phyloP scores from a whole-genome alignment of 2,888 invertebrate genomes.

The Microctonus hyperodae region DNA sequence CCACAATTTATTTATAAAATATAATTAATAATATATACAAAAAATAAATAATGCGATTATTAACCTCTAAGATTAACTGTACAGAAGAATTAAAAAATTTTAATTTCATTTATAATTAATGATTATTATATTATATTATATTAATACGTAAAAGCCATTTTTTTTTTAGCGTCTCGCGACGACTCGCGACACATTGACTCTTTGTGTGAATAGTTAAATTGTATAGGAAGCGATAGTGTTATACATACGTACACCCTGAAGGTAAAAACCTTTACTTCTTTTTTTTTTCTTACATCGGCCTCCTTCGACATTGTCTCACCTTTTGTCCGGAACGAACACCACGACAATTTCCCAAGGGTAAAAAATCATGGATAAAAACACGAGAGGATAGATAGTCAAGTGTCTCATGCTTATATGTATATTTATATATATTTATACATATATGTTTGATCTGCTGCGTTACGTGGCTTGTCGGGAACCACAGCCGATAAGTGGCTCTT shows the following conservation, averaged over 20 bases:
- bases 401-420: neutral
- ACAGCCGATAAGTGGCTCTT: conserved; percentile 35
- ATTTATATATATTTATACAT: neutral
- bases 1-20: neutral
- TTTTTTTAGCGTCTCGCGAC: neutral
- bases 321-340: conserved; percentile 2
- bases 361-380: neutral
- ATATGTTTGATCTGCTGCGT: neutral
- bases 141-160: neutral
- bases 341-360: conserved; percentile 1
- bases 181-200: neutral
- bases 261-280: neutral
- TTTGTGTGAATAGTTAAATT: neutral
- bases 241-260: neutral
- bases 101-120: neutral
- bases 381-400: neutral
- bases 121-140: too few species aligned
- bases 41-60: neutral
- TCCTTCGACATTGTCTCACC: neutral
- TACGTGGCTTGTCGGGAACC: conserved; percentile 23
- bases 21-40: neutral
- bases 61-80: neutral
- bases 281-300: neutral
- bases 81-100: too few species aligned
- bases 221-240: neutral